These are phyloP conservation scores for Xyrauchen texanus DNA, from an alignment of 2,113 vertebrate genomes.

Conservation along the genomic window DNA sequence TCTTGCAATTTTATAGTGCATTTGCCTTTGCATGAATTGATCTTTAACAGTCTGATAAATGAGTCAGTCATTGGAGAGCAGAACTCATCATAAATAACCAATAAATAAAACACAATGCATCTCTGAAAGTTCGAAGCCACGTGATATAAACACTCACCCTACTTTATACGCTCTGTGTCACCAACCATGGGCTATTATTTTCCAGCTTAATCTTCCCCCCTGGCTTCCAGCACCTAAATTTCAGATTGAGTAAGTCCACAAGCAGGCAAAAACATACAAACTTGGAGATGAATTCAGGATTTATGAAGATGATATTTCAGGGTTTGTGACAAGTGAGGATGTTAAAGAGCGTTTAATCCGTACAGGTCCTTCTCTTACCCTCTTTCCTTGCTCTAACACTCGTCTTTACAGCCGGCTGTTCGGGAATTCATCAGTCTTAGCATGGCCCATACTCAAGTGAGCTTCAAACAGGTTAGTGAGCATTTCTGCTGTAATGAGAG, in stretches of 20 bases:
- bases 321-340: constrained; percentile 63
- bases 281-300: constrained; percentile 79
- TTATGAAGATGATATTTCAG: constrained; percentile 76
- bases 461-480: constrained; percentile 77
- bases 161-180: constrained; percentile 66
- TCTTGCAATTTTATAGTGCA: constrained; percentile 37
- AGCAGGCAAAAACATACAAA: constrained; percentile 66
- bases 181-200: constrained; percentile 71
- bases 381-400: constrained; percentile 57
- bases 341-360: constrained; percentile 75
- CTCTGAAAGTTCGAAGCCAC: constrained; percentile 82
- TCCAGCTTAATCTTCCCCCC: constrained; percentile 66
- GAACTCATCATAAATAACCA: constrained; percentile 86
- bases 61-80: constrained; percentile 77
- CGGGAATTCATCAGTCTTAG: constrained; percentile 82
- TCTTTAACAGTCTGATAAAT: constrained; percentile 91
- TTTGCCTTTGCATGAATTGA: constrained; percentile 77
- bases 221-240: constrained; percentile 69
- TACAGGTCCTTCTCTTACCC: constrained; percentile 53
- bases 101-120: constrained; percentile 77
- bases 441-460: constrained; percentile 81
- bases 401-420: constrained; percentile 76
- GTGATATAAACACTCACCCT: constrained; percentile 66
- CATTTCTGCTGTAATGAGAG: constrained; percentile 78
- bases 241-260: constrained; percentile 81